phyloP scores from a whole-genome alignment of 2,888 invertebrate genomes.

The Drosophila parthenogenetica region DNA sequence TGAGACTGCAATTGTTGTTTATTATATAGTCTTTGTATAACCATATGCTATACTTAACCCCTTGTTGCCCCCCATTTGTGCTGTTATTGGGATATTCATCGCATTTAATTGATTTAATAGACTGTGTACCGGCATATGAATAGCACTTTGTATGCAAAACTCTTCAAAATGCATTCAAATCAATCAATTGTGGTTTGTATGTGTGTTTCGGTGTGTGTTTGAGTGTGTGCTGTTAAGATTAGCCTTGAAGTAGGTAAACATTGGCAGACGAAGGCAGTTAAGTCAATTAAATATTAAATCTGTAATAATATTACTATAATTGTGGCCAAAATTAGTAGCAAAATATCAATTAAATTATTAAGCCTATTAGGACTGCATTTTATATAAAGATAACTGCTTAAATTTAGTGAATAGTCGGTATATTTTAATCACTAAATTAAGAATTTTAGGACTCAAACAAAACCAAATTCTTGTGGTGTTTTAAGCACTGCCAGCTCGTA shows the following conservation, averaged over 20 bases:
- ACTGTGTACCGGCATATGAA: slow-evolving; percentile 23
- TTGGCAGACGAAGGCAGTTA: background rate
- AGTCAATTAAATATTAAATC: background rate
- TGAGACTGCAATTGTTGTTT: slow-evolving; percentile 15
- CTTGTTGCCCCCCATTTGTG: no score
- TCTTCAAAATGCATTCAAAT: slow-evolving; percentile 10
- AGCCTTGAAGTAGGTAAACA: background rate
- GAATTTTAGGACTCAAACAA: no score
- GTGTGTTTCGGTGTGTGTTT: background rate
- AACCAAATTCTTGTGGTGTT: no score
- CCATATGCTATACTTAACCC: no score
- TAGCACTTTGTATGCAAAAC: slow-evolving; percentile 12
- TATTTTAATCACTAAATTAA: no score
- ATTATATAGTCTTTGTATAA: background rate
- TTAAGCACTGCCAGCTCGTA: no score
- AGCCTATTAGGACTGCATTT: no score
- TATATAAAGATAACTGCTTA: no score
- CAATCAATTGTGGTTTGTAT: slow-evolving; percentile 9
- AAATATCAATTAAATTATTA: no score
- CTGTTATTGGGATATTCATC: slow-evolving; percentile 65
- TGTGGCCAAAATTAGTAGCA: background rate
- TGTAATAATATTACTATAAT: background rate
- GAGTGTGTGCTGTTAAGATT: background rate
- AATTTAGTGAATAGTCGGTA: no score
- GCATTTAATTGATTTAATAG: slow-evolving; percentile 67